A percentile compares a stretch with the other conserved stretches of the same genome.
Evolutionary conservation across 1,140 invertebrate genomes (phyloP).

Genomic region (Rhyacophila brunnea): DNA sequence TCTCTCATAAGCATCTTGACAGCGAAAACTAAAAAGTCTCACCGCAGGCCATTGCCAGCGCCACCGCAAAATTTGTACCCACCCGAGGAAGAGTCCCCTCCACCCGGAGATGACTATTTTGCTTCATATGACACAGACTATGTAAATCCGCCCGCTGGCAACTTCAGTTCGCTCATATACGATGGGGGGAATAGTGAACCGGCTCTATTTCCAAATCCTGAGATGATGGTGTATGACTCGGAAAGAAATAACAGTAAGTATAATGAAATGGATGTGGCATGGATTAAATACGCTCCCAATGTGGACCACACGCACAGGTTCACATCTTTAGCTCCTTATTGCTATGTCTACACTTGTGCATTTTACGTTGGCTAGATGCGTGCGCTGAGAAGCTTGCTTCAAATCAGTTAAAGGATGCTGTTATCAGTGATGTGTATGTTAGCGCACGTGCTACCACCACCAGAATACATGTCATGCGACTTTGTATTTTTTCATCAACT

Average conservation of each 20-base stretch:
- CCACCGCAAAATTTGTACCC: slow-evolving; percentile 26
- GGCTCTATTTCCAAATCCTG: slow-evolving; percentile 31
- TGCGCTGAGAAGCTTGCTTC: too few relatives aligned
- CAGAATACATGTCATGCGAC: too few relatives aligned
- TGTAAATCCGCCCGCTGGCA: slow-evolving; percentile 17
- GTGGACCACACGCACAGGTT: too few relatives aligned
- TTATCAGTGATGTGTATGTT: too few relatives aligned
- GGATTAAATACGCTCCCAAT: too few relatives aligned
- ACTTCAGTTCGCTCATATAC: slow-evolving; percentile 29
- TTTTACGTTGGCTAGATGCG: too few relatives aligned
- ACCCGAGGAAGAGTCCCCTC: slow-evolving; percentile 21
- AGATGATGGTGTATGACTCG: slow-evolving; percentile 33
- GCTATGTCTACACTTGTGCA: too few relatives aligned
- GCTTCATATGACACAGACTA: slow-evolving; percentile 31
- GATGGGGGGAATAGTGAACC: slow-evolving; percentile 20
- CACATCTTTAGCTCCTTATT: too few relatives aligned
- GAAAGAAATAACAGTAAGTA: slow-evolving; percentile 11
- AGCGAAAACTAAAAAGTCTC: slow-evolving; percentile 12
- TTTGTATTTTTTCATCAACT: too few relatives aligned
- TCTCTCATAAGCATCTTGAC: background rate
- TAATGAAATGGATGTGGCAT: too few relatives aligned
- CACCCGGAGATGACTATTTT: slow-evolving; percentile 25
- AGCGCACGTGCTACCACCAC: too few relatives aligned
- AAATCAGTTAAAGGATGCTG: too few relatives aligned
- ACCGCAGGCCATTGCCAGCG: background rate